phyloP scores from a whole-genome alignment of 2,888 invertebrate species.

The Pollenia angustigena region DNA sequence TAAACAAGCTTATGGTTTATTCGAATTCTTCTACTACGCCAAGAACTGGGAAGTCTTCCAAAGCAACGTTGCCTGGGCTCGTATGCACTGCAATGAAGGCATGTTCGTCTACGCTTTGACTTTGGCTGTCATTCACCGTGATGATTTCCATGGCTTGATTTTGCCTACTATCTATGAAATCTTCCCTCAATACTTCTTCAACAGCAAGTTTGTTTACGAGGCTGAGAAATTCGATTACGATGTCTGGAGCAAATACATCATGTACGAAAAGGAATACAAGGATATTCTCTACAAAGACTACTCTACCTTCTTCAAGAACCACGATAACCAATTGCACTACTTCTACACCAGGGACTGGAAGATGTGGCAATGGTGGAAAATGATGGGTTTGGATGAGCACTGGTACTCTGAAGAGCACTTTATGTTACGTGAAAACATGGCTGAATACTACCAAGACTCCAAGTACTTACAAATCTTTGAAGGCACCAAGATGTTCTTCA shows the following conservation, averaged over 20 bases:
- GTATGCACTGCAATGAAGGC: conserved; percentile 88
- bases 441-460: conserved; percentile 76
- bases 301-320: conserved; percentile 16
- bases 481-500: conserved; percentile 78
- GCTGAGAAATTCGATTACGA: conserved; percentile 86
- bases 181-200: conserved; percentile 89
- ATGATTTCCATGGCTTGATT: conserved; percentile 87
- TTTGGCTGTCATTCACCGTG: conserved; percentile 87
- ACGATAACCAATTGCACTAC: conserved; percentile 32
- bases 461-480: conserved; percentile 76
- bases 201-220: conserved; percentile 88
- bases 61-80: conserved; percentile 88
- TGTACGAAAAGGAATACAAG: conserved; percentile 80
- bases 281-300: conserved; percentile 76
- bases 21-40: conserved; percentile 88
- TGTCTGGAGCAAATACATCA: conserved; percentile 84
- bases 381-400: conserved; percentile 79
- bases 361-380: conserved; percentile 80
- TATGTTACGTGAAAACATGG: conserved; percentile 79
- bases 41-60: conserved; percentile 89
- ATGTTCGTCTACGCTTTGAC: conserved; percentile 88
- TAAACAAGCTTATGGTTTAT: conserved; percentile 86
- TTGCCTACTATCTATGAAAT: conserved; percentile 90
- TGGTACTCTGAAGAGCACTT: conserved; percentile 75
- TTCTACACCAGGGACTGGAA: conserved; percentile 77